Percentiles rank a stretch among this genome's conserved stretches.
phyloP scores from a whole-genome alignment of 1,140 invertebrate species.

The Tribolium castaneum region DNA sequence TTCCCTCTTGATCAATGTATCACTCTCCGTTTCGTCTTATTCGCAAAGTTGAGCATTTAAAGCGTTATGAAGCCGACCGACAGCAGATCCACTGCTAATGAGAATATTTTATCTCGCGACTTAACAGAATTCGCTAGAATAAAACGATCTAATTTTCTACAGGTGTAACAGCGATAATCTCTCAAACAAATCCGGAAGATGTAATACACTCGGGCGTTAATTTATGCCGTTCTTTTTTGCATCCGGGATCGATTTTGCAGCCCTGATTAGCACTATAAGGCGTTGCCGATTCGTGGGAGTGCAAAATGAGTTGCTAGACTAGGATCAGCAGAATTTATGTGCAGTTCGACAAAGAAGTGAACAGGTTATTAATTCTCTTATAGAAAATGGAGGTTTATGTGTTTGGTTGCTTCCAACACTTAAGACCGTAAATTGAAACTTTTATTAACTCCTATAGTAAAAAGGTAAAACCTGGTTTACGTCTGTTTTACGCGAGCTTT shows the following conservation, averaged over 20 bases:
- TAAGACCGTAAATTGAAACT: background rate
- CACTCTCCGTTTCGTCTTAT: conserved; percentile 1
- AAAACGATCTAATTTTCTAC: conserved; percentile 1
- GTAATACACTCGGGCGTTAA: background rate
- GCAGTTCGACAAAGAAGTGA: background rate
- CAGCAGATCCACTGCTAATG: background rate
- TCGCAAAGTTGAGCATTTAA: background rate
- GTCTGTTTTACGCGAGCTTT: no score
- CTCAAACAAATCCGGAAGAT: background rate
- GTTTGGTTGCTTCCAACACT: background rate
- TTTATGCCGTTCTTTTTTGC: background rate
- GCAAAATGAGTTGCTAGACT: background rate
- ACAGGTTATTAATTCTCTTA: background rate
- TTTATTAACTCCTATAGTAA: no score
- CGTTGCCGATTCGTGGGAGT: background rate
- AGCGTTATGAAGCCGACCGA: background rate
- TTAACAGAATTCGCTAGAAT: background rate
- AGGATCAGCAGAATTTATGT: background rate
- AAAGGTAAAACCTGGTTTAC: no score
- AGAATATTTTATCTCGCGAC: background rate
- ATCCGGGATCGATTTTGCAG: background rate
- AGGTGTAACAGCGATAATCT: background rate
- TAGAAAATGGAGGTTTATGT: background rate
- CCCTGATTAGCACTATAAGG: background rate
- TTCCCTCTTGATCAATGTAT: conserved; percentile 4